Conservation (phyloP, 2,797 vertebrate species). For the Sebastes steindachneri region DNA sequence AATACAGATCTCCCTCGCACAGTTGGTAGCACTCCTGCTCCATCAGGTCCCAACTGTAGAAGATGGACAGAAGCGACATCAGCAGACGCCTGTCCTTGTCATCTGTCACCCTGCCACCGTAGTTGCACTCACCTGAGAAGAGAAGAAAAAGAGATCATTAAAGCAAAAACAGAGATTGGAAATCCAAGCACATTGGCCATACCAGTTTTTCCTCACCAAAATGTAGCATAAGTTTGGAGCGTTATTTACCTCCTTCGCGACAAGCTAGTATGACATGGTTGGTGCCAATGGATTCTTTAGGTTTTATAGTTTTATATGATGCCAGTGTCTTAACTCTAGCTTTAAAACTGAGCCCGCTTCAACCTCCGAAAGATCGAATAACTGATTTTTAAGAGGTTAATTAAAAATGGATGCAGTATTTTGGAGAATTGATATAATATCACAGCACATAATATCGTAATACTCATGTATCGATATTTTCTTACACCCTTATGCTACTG, state of each 20-base stretch:
- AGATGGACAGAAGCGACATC: conserved; percentile 90
- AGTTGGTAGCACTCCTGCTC: conserved; percentile 83
- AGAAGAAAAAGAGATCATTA: not conserved
- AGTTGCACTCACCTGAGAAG: conserved; percentile 93
- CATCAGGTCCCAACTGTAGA: conserved; percentile 89
- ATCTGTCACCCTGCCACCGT: conserved; percentile 95
- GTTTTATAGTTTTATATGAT: no score
- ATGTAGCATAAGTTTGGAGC: no score
- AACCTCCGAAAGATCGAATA: no score
- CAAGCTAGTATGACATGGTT: no score
- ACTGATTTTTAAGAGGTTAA: not conserved
- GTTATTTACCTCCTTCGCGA: accelerated
- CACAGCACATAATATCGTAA: not conserved
- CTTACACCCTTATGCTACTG: not conserved
- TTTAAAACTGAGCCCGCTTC: accelerated
- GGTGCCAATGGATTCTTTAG: no score
- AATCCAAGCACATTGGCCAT: not conserved
- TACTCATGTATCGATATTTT: not conserved
- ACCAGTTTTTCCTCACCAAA: no score
- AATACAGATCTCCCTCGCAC: conserved; percentile 86
- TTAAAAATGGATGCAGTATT: not conserved
- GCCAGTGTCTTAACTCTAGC: no score
- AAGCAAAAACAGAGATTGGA: not conserved
- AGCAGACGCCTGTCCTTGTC: conserved; percentile 95
- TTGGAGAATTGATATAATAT: not conserved